Evolutionary conservation across 2,888 invertebrate species (phyloP).

Genomic region (Ernsta delagoae): DNA sequence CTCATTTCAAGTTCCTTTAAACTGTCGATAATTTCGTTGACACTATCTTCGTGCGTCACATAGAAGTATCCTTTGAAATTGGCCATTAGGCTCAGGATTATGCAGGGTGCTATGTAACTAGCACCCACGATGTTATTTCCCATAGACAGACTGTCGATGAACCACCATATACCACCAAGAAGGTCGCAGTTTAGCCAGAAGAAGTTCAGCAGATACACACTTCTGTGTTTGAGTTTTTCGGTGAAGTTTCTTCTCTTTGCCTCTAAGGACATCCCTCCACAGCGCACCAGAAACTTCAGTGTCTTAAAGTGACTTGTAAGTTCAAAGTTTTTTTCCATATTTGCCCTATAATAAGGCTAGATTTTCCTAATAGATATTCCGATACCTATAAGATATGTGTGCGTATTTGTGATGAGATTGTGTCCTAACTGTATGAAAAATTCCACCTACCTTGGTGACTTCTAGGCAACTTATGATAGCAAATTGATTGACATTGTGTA

Average conservation of each 20-base stretch:
- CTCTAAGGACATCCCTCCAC: conserved; percentile 52
- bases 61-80: conserved; percentile 49
- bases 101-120: conserved; percentile 55
- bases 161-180: conserved; percentile 51
- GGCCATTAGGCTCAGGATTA: conserved; percentile 46
- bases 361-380: too few species aligned
- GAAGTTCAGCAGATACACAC: conserved; percentile 52
- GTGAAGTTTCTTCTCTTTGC: conserved; percentile 39
- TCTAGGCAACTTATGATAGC: not conserved
- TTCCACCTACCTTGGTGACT: not conserved
- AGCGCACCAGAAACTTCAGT: conserved; percentile 45
- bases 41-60: conserved; percentile 44
- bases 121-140: conserved; percentile 51
- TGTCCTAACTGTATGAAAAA: too few species aligned
- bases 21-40: conserved; percentile 47
- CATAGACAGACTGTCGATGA: conserved; percentile 47
- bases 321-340: not conserved
- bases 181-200: conserved; percentile 53
- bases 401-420: too few species aligned
- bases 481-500: too few species aligned
- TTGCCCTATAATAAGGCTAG: not conserved
- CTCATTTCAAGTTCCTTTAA: conserved; percentile 50
- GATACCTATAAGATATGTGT: too few species aligned
- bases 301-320: conserved; percentile 14
- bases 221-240: conserved; percentile 41